Base-by-base conservation (phyloP, 2,888 invertebrate genomes). In the Diogma glabrata region DNA sequence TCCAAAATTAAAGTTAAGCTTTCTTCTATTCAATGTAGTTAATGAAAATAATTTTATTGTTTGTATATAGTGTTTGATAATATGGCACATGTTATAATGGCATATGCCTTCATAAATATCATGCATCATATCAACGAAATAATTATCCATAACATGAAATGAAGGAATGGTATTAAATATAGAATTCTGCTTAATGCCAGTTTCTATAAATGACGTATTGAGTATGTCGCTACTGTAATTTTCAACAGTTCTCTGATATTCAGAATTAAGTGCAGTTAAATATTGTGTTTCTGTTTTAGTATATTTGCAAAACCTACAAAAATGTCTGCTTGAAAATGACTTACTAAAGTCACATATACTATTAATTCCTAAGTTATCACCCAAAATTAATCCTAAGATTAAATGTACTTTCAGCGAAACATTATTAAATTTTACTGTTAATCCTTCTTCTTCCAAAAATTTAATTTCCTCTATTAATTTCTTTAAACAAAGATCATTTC, bases 91-190 rank as follows among this genome's bases (percentile, higher is more conserved):
- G 52, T 60, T 58, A 49, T 58, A 59, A 10, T 43, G 45, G 47
- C 57, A 57, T 10, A 58, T 49, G 1, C 60, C 59, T 33, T 58
- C 57, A 36, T 55, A 58, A 17, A 58, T 4, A 50, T 60, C 60
- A 48, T 61, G 61, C 59, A 60, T 61, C 7, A 58, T 20, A 48
- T n/a, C n/a, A n/a, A n/a, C n/a, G n/a, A n/a, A n/a, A n/a, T n/a
- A n/a, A n/a, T n/a, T n/a, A n/a, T n/a, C n/a, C n/a, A n/a, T n/a
- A n/a, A n/a, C n/a, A n/a, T n/a, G n/a, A n/a, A n/a, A n/a, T n/a
- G n/a, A n/a, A n/a, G n/a, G n/a, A n/a, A n/a, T n/a, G n/a, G n/a
- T n/a, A n/a, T n/a, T n/a, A n/a, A n/a, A n/a, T n/a, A n/a, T n/a
- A n/a, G n/a, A n/a, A n/a, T n/a, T n/a, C n/a, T n/a, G n/a, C n/a